Conservation (phyloP, 2,113 vertebrate species). For the Psittacus erithacus region DNA sequence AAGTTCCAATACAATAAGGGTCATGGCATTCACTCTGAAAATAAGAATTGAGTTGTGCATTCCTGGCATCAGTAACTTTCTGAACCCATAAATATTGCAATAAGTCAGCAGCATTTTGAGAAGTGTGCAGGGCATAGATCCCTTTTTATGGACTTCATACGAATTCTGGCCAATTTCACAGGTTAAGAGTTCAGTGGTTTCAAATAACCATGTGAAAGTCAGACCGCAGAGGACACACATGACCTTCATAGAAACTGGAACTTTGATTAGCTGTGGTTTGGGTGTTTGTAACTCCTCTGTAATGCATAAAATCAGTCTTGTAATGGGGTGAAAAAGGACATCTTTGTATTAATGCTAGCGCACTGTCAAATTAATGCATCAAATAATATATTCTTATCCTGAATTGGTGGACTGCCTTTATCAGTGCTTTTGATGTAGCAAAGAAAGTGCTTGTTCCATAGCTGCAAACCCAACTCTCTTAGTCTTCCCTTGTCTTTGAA, state of each 20-base stretch:
- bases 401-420: conserved; percentile 28
- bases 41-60: background rate
- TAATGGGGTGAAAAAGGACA: conserved; percentile 11
- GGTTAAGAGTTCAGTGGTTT: background rate
- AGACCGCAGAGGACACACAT: background rate
- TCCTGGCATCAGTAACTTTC: background rate
- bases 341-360: background rate
- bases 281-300: background rate
- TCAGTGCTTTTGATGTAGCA: conserved; percentile 39
- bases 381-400: conserved; percentile 3
- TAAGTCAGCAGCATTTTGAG: background rate
- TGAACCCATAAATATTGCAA: background rate
- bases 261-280: conserved; percentile 23
- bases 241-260: background rate
- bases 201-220: background rate
- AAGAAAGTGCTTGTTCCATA: background rate
- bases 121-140: background rate
- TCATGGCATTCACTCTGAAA: background rate
- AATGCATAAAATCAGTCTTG: conserved; percentile 30
- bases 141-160: background rate
- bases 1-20: background rate
- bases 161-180: background rate
- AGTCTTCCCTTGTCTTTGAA: conserved; percentile 38
- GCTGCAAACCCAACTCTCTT: background rate
- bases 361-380: conserved; percentile 50